Conservation (phyloP, 2,797 vertebrate genomes). For the Leuciscus waleckii region DNA sequence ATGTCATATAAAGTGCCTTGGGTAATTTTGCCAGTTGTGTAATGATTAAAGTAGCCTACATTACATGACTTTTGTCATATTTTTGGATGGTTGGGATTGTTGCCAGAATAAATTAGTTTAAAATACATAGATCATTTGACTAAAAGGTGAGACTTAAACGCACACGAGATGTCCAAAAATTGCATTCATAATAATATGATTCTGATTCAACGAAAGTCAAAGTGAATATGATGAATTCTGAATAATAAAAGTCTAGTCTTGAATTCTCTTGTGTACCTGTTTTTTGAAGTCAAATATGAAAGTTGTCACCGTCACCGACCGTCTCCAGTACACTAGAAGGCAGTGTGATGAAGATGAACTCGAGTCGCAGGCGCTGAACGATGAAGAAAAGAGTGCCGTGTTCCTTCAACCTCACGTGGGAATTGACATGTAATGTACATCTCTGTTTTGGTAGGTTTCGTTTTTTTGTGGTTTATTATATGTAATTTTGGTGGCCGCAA, state of each 20-base stretch:
- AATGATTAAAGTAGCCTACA: neutral
- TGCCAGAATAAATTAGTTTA: no score
- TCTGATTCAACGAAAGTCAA: neutral
- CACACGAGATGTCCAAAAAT: neutral
- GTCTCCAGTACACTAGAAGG: constrained; percentile 24
- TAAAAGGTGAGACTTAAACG: neutral
- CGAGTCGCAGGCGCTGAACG: neutral
- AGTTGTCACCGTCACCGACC: neutral
- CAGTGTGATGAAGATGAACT: neutral
- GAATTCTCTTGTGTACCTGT: neutral
- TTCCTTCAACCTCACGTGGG: constrained; percentile 24
- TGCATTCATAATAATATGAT: constrained; percentile 9
- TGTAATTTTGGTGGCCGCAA: neutral
- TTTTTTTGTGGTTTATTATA: neutral
- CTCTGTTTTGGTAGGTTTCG: neutral
- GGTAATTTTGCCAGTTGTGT: neutral
- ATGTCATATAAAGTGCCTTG: neutral
- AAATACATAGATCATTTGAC: no score
- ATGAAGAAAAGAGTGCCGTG: neutral
- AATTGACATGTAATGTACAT: neutral
- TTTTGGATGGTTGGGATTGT: neutral
- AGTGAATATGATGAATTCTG: neutral
- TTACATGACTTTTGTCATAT: neutral
- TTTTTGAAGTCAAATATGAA: neutral
- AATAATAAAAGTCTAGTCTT: neutral